Conservation (phyloP, 2,113 vertebrate species). For the Thamnaconus septentrionalis region DNA sequence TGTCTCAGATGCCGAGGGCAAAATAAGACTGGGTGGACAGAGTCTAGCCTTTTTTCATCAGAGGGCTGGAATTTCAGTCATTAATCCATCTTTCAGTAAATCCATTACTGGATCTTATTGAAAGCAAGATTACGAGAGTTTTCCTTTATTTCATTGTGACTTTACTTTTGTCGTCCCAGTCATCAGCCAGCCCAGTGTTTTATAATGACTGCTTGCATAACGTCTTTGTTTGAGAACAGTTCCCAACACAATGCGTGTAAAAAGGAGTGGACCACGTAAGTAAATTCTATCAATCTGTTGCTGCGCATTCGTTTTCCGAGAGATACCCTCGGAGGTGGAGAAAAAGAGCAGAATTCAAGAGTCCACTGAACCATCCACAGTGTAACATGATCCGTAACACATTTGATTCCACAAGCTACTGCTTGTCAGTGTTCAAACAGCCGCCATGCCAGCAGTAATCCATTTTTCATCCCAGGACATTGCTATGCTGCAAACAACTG, state of each 20-base stretch:
- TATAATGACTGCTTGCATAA: slow-evolving; percentile 24
- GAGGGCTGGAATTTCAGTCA: no score
- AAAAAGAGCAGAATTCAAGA: neutral
- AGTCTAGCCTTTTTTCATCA: no score
- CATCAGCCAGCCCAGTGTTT: slow-evolving; percentile 3
- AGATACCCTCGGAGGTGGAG: slow-evolving; percentile 16
- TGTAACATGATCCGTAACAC: neutral
- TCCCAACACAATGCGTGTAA: slow-evolving; percentile 5
- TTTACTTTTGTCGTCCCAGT: slow-evolving; percentile 15
- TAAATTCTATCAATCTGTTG: slow-evolving; percentile 26
- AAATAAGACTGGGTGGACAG: no score
- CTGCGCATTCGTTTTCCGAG: slow-evolving; percentile 23
- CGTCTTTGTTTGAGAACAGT: slow-evolving; percentile 15
- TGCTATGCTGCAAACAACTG: slow-evolving; percentile 42
- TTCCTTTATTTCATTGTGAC: slow-evolving; percentile 8
- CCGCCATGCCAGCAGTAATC: slow-evolving; percentile 10
- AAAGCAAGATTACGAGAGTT: no score
- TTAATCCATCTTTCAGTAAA: no score
- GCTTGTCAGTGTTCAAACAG: slow-evolving; percentile 32
- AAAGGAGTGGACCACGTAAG: slow-evolving; percentile 9
- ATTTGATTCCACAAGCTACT: slow-evolving; percentile 32
- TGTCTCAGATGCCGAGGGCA: no score
- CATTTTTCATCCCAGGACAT: slow-evolving; percentile 28
- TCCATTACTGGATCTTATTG: no score
- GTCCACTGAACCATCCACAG: neutral